A percentile compares a stretch with the other conserved stretches of the same genome.
Conservation (phyloP, 2,797 vertebrate species). For the Centroberyx gerrardi region DNA sequence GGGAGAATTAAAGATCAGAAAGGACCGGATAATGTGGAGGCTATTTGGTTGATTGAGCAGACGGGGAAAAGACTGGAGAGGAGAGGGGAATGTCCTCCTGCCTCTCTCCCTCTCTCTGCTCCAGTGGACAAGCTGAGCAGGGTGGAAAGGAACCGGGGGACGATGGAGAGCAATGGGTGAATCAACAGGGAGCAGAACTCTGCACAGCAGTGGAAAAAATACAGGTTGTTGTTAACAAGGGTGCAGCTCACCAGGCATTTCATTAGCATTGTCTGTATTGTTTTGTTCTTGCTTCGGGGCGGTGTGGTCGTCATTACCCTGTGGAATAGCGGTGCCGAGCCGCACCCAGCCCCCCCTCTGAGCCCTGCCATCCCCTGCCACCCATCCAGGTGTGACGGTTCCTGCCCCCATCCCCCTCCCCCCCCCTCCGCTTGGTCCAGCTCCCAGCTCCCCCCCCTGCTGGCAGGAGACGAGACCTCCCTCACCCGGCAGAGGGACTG, state of each 20-base stretch:
- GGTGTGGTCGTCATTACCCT: constrained; percentile 45
- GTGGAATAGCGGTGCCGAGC: constrained; percentile 57
- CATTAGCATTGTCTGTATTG: constrained; percentile 66
- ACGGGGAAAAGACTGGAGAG: constrained; percentile 18
- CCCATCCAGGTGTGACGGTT: neutral
- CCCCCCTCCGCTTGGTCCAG: constrained; percentile 22
- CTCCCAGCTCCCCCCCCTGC: constrained; percentile 69
- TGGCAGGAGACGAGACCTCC: constrained; percentile 50
- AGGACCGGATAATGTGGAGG: constrained; percentile 37
- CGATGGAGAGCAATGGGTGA: constrained; percentile 23
- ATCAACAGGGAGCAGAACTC: constrained; percentile 44
- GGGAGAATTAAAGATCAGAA: constrained; percentile 58
- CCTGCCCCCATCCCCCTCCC: constrained; percentile 4
- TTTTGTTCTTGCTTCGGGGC: constrained; percentile 68
- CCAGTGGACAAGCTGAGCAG: constrained; percentile 65
- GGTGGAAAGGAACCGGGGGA: constrained; percentile 14
- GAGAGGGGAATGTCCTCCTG: constrained; percentile 27
- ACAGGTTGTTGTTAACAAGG: constrained; percentile 34
- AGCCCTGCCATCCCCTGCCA: constrained; percentile 1
- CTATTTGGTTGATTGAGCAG: constrained; percentile 16
- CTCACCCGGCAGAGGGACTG: constrained; percentile 66
- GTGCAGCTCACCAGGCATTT: constrained; percentile 64
- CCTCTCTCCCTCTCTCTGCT: constrained; percentile 44
- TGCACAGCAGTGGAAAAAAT: constrained; percentile 20
- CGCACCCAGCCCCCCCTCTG: constrained; percentile 26